Evolutionary conservation across 2,797 vertebrate genomes (phyloP).

Genomic region (Eurystomus glaucurus): DNA sequence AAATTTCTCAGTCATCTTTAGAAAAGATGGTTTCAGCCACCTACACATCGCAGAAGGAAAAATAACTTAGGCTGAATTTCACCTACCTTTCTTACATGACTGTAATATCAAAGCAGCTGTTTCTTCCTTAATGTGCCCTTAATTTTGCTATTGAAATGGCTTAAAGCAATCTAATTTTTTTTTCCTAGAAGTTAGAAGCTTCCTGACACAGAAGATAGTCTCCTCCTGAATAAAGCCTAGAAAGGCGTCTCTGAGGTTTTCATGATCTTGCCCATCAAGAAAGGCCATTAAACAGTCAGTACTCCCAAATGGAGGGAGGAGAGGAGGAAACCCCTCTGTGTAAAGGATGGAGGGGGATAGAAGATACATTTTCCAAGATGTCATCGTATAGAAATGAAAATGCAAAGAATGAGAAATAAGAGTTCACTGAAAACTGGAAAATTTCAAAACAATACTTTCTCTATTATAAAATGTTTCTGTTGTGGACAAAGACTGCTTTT

Average conservation of each 20-base stretch:
- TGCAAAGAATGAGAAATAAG: neutral
- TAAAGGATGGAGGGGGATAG: neutral
- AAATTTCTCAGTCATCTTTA: constrained; percentile 56
- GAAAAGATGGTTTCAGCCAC: constrained; percentile 50
- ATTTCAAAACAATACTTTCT: neutral
- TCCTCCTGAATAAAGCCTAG: neutral
- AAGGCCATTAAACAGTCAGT: neutral
- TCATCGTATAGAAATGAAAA: neutral
- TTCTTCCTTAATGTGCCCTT: constrained; percentile 52
- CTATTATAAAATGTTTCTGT: neutral
- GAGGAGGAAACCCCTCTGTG: neutral
- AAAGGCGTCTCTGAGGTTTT: neutral
- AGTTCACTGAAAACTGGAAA: neutral
- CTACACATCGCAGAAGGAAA: constrained; percentile 27
- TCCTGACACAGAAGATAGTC: neutral
- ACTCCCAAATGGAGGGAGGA: neutral
- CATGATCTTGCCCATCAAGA: neutral
- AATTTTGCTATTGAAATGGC: constrained; percentile 9
- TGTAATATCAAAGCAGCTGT: constrained; percentile 40
- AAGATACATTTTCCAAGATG: neutral
- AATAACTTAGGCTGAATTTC: constrained; percentile 21
- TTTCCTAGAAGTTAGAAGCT: neutral
- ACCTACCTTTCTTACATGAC: constrained; percentile 31
- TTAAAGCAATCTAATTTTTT: neutral
- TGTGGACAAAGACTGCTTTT: neutral